Percentiles rank a stretch among this genome's conserved stretches.
Evolutionary conservation across 2,797 vertebrate genomes (phyloP).

Genomic region (Acanthurus tractus): DNA sequence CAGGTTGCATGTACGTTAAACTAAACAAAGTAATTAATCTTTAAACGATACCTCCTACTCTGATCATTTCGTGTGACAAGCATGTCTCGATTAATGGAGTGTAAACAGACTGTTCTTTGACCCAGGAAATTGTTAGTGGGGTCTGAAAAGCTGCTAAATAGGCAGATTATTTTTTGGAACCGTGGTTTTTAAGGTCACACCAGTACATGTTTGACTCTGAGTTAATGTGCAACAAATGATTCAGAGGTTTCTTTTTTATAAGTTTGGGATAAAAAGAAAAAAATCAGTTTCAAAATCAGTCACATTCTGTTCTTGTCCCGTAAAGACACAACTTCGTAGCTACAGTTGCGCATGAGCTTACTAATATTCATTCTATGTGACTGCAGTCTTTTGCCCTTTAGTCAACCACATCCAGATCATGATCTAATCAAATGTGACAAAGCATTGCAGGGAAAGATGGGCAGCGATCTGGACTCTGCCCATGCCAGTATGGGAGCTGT

Average conservation of each 20-base stretch:
- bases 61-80: constrained; percentile 54
- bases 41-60: constrained; percentile 66
- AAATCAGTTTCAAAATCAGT: constrained; percentile 13
- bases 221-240: neutral
- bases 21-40: constrained; percentile 79
- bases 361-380: constrained; percentile 69
- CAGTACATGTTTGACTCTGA: neutral
- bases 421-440: constrained; percentile 87
- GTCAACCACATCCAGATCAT: constrained; percentile 85
- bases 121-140: constrained; percentile 72
- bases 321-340: constrained; percentile 24
- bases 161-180: constrained; percentile 27
- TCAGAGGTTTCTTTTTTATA: neutral
- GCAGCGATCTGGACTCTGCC: constrained; percentile 78
- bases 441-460: constrained; percentile 79
- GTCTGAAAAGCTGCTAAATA: constrained; percentile 58
- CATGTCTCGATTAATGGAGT: constrained; percentile 50
- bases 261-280: neutral
- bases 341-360: constrained; percentile 52
- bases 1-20: constrained; percentile 74
- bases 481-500: constrained; percentile 81
- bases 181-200: constrained; percentile 35
- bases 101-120: constrained; percentile 65
- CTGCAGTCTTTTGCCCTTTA: constrained; percentile 76
- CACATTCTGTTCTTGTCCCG: constrained; percentile 14